Base-by-base conservation (phyloP, 2,113 vertebrate genomes). In the Symphodus melops region DNA sequence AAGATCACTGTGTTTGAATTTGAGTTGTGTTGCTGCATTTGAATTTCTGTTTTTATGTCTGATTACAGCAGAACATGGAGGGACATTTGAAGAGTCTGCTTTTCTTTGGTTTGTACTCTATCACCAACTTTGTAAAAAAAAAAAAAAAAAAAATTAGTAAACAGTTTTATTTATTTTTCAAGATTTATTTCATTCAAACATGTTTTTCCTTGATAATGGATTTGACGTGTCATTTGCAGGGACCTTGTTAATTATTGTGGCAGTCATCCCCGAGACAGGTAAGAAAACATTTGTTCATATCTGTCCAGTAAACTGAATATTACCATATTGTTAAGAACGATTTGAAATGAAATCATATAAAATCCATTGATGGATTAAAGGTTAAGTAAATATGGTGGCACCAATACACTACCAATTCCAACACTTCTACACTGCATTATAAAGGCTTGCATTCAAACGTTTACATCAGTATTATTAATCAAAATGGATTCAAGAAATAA, bases 71-170 rank as follows among this genome's bases (percentile, higher is more conserved):
- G 56, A 44, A 21, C 23, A 68, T 75, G 72, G 63, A 42, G 25
- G 37, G 17, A 49, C 9, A n/a, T 17, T 51, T 59, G 17, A 54
- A 42, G 55, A 59, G 60, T 1, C 23, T 68, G 17, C 73, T 68
- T 41, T 36, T 67, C 33, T 51, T 68, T 36, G 64, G 73, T 75
- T 53, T 53, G 63, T 55, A 44, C 10, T 53, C 11, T n/a, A 5
- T 70, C 3, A 39, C 51, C n/a, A 39, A 41, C 6, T 14, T 28
- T 17, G 4, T 13, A 39, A 56, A 46, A 23, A n/a, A 16, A 0
- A 37, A 33, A n/a, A n/a, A n/a, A n/a, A n/a, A n/a, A n/a, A n/a
- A n/a, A n/a, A n/a, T n/a, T n/a, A n/a, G 4, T 20, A 16, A 2
- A 46, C 14, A 8, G 33, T 37, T n/a, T 42, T 4, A 11, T 1